Base-by-base conservation (phyloP, 2,888 invertebrate genomes). In the Sisyra nigra region DNA sequence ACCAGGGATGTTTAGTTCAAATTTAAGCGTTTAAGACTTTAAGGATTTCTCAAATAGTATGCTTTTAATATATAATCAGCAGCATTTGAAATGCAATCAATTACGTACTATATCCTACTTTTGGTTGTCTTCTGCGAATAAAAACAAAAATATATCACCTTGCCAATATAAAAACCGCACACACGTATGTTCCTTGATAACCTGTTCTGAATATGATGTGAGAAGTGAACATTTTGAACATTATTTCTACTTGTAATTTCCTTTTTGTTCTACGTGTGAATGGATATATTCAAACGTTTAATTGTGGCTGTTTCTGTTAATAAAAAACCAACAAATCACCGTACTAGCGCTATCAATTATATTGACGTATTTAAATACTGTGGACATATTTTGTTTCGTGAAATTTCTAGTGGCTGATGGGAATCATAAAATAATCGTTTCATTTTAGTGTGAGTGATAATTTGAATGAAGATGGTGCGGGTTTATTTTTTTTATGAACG, bases 121-220 rank as follows among this genome's bases (percentile, higher is more conserved):
- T 40, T 30, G 40, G 29, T 40, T 40, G 40, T 38, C 38, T 40
- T 40, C 40, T 40, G 40, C 40, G 30, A 29, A 33, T 5, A 24
- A 24, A 24, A n/a, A n/a, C n/a, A n/a, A 24, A 24, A 24, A 17
- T 17, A n/a, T 38, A 19, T 38, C 38, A 38, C 19, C 38, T 17
- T 38, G 18, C 15, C 19, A 34, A 34, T 38, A 36, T 17, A 14
- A 14, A 10, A 19, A 11, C 18, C 38, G 15, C 38, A 17, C n/a
- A n/a, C 34, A 15, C 34, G 13, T 34, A 13, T 11, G 34, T 14
- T 15, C 14, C 13, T 15, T 34, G 8, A 34, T 32, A 34, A 34
- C 13, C 34, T 34, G 34, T 14, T 15, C 18, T 18, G 38, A 18
- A 18, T 38, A 15, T 38, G 38, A 19, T 38, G 38, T 19, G 38